Base-by-base conservation (phyloP, 2,113 vertebrate species). In the Raja brachyura region DNA sequence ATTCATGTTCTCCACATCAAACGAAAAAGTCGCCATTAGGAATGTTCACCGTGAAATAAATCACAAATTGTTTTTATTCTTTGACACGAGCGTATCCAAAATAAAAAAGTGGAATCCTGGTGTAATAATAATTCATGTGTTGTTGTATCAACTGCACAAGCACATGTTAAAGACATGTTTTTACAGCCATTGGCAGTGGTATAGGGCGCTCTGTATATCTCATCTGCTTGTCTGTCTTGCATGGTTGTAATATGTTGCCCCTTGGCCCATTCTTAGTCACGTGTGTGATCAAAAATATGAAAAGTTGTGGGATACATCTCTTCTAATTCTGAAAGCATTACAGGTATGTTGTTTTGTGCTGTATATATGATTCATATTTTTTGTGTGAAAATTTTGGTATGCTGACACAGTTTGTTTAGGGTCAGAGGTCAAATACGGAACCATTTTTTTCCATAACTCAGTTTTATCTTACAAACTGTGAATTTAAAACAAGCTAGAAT, bases 1-100 rank as follows among this genome's bases (percentile, higher is more conserved):
- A 99, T 99, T 93, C 98, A 97, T 90, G 97, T 99, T 77, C 11
- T 99, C 74, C 96, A 94, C 93, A 97, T 99, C 94, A 70, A 28
- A 48, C 70, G 90, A 48, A 92, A 73, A 92, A 13, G 39, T 13
- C 33, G 11, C 68, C 88, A 73, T 92, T 74, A 54, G 39, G 22
- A 25, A 48, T 73, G 18, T 25, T 70, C 11, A 5, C 33, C 6
- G 20, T 92, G 14, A 92, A 70, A 16, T 90, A 33, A 83, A 61
- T n/a, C 16, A 10, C 9, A 31, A n/a, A 28, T 92, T 39, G 68
- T 73, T 92, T 74, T 54, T 59, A 8, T 25, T 85, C 18, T 70
- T 3, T 48, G 25, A 73, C 18, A 28, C 10, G 9, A 16, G 1
- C 39, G 54, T 25, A 81, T n/a, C 86, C 31, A 16, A 88, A 66